Percentiles rank a stretch among this genome's conserved stretches.
phyloP scores from a whole-genome alignment of 2,113 vertebrate genomes.

The Gambusia holbrooki region DNA sequence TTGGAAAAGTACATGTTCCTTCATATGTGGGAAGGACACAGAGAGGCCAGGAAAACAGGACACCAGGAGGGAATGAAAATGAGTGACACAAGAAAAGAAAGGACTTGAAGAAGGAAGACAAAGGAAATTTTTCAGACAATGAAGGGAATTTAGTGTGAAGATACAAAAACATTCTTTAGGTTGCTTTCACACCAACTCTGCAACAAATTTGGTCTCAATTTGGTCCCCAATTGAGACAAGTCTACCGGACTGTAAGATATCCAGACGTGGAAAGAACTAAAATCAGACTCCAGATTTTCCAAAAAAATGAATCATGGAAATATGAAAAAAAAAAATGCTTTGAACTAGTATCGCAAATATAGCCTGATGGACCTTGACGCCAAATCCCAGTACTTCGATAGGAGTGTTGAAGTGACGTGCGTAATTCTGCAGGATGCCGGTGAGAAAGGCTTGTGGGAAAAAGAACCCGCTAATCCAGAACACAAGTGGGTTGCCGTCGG shows the following conservation, averaged over 20 bases:
- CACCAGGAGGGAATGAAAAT: too few species aligned
- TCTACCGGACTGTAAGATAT: too few species aligned
- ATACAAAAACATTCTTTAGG: too few species aligned
- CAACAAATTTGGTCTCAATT: too few species aligned
- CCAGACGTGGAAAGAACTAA: not conserved
- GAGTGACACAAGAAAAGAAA: not conserved
- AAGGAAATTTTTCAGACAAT: too few species aligned
- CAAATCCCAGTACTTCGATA: slow-evolving; percentile 88
- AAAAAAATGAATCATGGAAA: not conserved
- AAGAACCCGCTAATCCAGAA: slow-evolving; percentile 96
- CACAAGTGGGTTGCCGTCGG: slow-evolving; percentile 82
- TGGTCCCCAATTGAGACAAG: too few species aligned
- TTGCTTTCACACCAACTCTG: too few species aligned
- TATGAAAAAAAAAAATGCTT: not conserved
- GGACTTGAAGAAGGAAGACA: not conserved
- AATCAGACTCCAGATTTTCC: not conserved
- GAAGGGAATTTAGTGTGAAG: too few species aligned
- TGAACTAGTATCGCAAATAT: not conserved
- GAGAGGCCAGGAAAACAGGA: too few species aligned
- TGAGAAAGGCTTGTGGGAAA: slow-evolving; percentile 93
- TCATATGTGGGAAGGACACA: too few species aligned
- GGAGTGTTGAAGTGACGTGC: slow-evolving; percentile 84
- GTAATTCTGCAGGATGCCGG: slow-evolving; percentile 90
- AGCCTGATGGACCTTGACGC: slow-evolving; percentile 83
- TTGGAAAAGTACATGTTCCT: not conserved